phyloP scores from a whole-genome alignment of 2,797 vertebrate species.

The Catharus ustulatus region DNA sequence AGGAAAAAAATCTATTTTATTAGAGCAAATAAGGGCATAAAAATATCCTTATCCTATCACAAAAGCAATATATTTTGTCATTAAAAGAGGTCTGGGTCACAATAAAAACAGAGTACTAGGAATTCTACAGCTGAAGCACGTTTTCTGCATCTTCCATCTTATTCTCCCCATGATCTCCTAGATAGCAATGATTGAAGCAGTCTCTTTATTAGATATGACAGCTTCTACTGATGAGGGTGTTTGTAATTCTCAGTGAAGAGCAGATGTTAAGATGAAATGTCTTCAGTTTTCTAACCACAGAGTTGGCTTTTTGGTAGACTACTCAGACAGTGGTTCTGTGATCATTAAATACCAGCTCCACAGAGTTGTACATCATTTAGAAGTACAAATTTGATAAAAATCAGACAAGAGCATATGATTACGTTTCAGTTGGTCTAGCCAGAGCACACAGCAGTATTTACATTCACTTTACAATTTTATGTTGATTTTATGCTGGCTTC shows the following conservation, averaged over 20 bases:
- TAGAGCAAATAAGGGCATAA: background rate
- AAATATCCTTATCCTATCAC: background rate
- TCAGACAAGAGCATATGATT: background rate
- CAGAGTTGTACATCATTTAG: background rate
- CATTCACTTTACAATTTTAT: background rate
- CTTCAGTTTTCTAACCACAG: conserved; percentile 18
- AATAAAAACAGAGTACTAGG: background rate
- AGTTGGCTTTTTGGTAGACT: background rate
- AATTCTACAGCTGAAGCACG: background rate
- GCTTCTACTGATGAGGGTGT: background rate
- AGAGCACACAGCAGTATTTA: background rate
- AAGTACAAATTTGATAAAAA: conserved; percentile 25
- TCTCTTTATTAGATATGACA: conserved; percentile 30
- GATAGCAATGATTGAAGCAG: background rate
- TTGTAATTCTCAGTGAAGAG: conserved; percentile 15
- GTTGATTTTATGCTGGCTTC: conserved; percentile 6
- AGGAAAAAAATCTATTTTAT: background rate
- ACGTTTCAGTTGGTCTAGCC: background rate
- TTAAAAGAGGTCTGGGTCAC: background rate
- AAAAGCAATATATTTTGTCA: background rate
- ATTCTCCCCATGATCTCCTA: background rate
- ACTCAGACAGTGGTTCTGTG: background rate
- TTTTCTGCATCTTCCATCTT: conserved; percentile 8
- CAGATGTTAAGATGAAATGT: conserved; percentile 3
- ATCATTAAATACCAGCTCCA: background rate